Evolutionary conservation across 2,113 vertebrate species (phyloP).

Genomic region (Puffinus mauretanicus): DNA sequence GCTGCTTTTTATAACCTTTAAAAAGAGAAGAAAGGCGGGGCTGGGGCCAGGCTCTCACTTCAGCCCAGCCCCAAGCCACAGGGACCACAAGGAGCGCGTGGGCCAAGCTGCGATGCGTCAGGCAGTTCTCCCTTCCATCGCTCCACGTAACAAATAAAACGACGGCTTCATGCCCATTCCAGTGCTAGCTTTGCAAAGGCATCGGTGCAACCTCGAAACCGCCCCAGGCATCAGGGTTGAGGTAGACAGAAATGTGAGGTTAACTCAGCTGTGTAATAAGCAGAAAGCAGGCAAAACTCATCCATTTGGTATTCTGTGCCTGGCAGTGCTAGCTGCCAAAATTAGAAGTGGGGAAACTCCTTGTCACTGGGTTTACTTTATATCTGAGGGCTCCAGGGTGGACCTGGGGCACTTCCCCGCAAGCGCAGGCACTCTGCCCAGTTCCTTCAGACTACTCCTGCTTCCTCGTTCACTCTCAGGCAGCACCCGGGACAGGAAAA

Average conservation of each 20-base stretch:
- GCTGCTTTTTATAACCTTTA: neutral
- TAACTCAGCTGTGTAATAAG: neutral
- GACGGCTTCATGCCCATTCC: neutral
- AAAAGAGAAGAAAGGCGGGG: slow-evolving; percentile 33
- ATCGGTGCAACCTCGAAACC: slow-evolving; percentile 13
- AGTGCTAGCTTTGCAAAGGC: neutral
- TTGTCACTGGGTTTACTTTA: neutral
- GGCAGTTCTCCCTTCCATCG: neutral
- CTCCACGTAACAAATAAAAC: neutral
- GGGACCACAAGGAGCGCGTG: neutral
- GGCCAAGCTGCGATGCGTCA: neutral
- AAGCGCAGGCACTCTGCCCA: rapidly evolving
- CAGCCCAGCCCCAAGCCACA: slow-evolving; percentile 39
- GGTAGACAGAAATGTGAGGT: slow-evolving; percentile 12
- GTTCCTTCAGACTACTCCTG: neutral
- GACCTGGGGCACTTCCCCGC: neutral
- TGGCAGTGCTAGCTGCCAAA: neutral
- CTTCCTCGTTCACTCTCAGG: neutral
- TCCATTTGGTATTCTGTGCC: neutral
- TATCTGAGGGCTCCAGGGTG: neutral
- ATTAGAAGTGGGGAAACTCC: neutral
- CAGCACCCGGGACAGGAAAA: neutral
- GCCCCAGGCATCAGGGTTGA: neutral
- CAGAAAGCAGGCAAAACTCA: slow-evolving; percentile 20
- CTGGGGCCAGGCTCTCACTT: neutral